A percentile compares a stretch with the other conserved stretches of the same genome.
Evolutionary conservation across 2,797 vertebrate species (phyloP).

Genomic region (Merluccius polli): DNA sequence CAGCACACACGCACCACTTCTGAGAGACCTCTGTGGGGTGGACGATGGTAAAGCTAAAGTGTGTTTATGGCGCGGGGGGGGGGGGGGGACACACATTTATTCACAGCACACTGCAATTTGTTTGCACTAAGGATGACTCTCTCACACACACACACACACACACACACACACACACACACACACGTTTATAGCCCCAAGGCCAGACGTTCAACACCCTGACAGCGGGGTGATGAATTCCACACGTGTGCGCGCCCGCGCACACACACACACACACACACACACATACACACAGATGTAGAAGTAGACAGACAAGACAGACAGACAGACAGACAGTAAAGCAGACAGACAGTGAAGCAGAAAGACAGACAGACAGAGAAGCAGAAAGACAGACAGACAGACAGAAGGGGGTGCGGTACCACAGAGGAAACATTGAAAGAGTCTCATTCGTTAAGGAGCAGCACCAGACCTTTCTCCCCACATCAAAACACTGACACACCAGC

Average conservation of each 20-base stretch:
- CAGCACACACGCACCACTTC: neutral
- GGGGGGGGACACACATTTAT: neutral
- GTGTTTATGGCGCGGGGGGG: neutral
- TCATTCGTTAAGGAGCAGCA: neutral
- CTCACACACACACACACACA: too few relatives aligned
- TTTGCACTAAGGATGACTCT: neutral
- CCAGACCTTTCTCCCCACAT: conserved; percentile 47
- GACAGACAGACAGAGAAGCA: neutral
- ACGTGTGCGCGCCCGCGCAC: too few relatives aligned
- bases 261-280: neutral
- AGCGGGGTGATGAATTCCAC: neutral
- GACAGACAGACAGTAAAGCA: neutral
- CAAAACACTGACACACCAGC: conserved; percentile 44
- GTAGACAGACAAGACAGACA: neutral
- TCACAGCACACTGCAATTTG: neutral
- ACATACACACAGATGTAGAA: neutral
- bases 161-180: neutral
- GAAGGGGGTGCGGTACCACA: conserved; percentile 16
- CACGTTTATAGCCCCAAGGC: neutral
- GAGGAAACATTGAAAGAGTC: conserved; percentile 34
- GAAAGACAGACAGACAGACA: neutral
- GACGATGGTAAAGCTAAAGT: neutral
- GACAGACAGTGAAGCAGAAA: neutral
- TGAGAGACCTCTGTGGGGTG: neutral
- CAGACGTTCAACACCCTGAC: neutral